These are phyloP conservation scores for Leuciscus idus DNA, from an alignment of 2,113 vertebrate species.

Conservation along the genomic window DNA sequence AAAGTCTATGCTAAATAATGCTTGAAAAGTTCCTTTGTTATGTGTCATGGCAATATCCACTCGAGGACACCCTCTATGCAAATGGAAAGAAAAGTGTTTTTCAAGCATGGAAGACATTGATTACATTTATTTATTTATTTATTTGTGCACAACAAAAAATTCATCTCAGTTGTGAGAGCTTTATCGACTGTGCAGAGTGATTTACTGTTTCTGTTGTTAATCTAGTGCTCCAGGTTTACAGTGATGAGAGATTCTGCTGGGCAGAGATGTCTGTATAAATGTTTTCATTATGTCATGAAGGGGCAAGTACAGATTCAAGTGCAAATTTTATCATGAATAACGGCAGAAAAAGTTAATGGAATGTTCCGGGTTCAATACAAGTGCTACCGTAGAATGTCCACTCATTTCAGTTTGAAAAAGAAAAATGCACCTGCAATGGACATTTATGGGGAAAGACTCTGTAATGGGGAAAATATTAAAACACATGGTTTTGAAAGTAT, in stretches of 20 bases:
- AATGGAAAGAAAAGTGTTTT: not conserved
- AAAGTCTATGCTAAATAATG: not conserved
- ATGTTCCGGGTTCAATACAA: not conserved
- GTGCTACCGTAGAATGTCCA: not conserved
- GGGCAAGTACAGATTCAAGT: not conserved
- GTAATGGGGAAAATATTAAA: not conserved
- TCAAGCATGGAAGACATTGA: slow-evolving; percentile 18
- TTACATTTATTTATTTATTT: not conserved
- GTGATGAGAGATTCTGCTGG: not conserved
- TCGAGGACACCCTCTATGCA: slow-evolving; percentile 22
- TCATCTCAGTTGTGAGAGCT: not conserved
- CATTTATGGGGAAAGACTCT: not conserved
- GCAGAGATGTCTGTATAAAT: not conserved
- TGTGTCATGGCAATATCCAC: not conserved
- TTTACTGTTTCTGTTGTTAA: slow-evolving; percentile 18
- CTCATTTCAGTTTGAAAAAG: not conserved
- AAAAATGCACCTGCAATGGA: not conserved
- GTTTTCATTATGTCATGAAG: slow-evolving; percentile 13
- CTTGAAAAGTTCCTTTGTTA: not conserved
- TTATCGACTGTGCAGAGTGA: not conserved
- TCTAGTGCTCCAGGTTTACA: not conserved
- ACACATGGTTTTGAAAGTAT: not conserved
- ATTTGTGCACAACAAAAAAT: not conserved
- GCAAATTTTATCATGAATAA: not conserved
- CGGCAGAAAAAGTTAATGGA: not conserved